Base-by-base conservation (phyloP, 1,140 invertebrate genomes). In the Drosophila kanapiae region DNA sequence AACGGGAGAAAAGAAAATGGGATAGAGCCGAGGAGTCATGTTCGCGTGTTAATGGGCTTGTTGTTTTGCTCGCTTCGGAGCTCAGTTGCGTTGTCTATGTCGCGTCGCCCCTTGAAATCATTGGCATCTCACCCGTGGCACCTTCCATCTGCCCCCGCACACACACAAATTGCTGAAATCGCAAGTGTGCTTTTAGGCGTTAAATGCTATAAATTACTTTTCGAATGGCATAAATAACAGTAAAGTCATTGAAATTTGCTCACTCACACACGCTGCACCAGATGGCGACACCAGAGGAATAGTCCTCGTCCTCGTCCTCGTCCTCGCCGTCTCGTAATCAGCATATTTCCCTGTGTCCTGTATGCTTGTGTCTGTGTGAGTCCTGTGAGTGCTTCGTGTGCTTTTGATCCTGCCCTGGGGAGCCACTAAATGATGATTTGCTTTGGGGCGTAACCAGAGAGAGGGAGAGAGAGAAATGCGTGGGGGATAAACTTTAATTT, bases 201-300 rank as follows among this genome's bases (percentile, higher is more conserved):
- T 80, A 88, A 88, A 80, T 84, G 74, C 69, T 71, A 80, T 88
- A 88, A 88, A 88, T 83, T 83, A 83, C 80, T 63, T 80, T 83
- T 81, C 77, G 74, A 75, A 83, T 71, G 51, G 80, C 64, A 75
- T 67, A 81, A 75, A 78, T 64, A 85, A 71, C 58, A 56, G 61
- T 65, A 72, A 81, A 75, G 68, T 74, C 81, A 80, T 64, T 80
- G 57, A 68, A 64, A 65, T 79, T 78, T 56, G 60, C 54, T 35
- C 23, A 16, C 38, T n/a, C 51, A 18, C 38, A 38, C 31, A 54
- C 11, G 16, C 51, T 54, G 51, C 33, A 42, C 18, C 75, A 77
- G 74, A 67, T 77, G 75, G 64, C 75, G 64, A 65, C 75, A 35
- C 9, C 74, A 37, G 35, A 48, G 71, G 29, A 47, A 63, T 48